Conservation (phyloP, 1,140 invertebrate species). For the Whitmania pigra region DNA sequence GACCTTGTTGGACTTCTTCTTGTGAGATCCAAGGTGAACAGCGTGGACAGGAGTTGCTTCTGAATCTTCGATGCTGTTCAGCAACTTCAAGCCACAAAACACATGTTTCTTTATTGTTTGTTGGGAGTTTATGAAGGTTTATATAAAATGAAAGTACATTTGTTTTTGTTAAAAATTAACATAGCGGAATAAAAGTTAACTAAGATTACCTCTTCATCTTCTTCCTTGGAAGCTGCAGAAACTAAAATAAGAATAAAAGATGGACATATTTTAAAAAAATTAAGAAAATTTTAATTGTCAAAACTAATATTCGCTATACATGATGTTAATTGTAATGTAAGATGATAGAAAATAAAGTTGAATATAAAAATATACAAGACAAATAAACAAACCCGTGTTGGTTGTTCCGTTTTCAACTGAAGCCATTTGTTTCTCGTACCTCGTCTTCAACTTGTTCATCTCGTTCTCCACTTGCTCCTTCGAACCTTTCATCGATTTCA, state of each 20-base stretch:
- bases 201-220: too few species aligned
- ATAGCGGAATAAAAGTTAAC: too few species aligned
- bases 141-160: neutral
- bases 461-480: constrained; percentile 51
- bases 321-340: too few species aligned
- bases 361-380: neutral
- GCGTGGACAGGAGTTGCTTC: constrained; percentile 3
- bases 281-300: too few species aligned
- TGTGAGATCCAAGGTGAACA: constrained; percentile 13
- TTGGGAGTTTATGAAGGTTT: neutral
- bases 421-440: constrained; percentile 27
- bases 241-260: too few species aligned
- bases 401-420: neutral
- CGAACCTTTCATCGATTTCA: constrained; percentile 49
- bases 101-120: neutral
- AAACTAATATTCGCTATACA: too few species aligned
- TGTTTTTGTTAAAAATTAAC: neutral
- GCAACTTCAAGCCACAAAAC: neutral
- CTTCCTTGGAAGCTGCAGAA: too few species aligned
- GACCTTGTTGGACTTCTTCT: neutral
- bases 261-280: too few species aligned
- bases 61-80: neutral
- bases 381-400: neutral
- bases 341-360: too few species aligned
- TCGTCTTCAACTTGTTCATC: constrained; percentile 46